Conservation (phyloP, 92 coral and sea anemone genomes). For the Diadumene lineata region DNA sequence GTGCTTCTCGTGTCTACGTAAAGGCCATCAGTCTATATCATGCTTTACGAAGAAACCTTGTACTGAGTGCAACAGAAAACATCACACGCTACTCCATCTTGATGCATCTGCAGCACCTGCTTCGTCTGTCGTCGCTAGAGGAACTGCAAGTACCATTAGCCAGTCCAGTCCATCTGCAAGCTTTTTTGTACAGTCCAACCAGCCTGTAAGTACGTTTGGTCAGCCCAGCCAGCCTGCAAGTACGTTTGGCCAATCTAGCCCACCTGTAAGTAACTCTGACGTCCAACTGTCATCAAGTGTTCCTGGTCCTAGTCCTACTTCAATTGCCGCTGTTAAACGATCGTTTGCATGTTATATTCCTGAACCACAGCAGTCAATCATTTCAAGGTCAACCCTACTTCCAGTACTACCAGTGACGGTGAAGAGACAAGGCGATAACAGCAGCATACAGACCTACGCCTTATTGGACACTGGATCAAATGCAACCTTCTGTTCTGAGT, state of each 20-base stretch:
- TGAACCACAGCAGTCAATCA: background rate
- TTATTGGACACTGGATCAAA: constrained; percentile 42
- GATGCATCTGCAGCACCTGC: background rate
- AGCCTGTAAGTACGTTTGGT: too few species aligned
- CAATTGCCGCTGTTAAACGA: background rate
- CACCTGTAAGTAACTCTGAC: constrained; percentile 4
- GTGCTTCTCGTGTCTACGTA: constrained; percentile 41
- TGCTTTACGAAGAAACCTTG: constrained; percentile 49
- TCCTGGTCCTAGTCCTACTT: constrained; percentile 2
- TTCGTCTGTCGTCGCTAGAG: background rate
- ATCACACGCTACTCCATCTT: constrained; percentile 35
- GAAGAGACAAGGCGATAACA: constrained; percentile 10
- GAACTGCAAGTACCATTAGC: background rate
- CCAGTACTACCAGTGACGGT: constrained; percentile 42
- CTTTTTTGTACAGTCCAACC: too few species aligned
- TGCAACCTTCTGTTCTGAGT: constrained; percentile 38
- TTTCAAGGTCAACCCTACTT: constrained; percentile 22
- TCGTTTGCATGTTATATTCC: constrained; percentile 8
- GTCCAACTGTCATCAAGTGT: background rate
- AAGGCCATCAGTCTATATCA: constrained; percentile 19
- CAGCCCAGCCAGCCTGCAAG: background rate
- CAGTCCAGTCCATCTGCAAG: background rate
- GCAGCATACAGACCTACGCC: constrained; percentile 32
- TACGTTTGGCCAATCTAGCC: background rate
- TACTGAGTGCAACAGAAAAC: constrained; percentile 30